Percentiles rank a stretch among this genome's conserved stretches.
Conservation (phyloP, 2,797 vertebrate genomes). For the Otus scops region DNA sequence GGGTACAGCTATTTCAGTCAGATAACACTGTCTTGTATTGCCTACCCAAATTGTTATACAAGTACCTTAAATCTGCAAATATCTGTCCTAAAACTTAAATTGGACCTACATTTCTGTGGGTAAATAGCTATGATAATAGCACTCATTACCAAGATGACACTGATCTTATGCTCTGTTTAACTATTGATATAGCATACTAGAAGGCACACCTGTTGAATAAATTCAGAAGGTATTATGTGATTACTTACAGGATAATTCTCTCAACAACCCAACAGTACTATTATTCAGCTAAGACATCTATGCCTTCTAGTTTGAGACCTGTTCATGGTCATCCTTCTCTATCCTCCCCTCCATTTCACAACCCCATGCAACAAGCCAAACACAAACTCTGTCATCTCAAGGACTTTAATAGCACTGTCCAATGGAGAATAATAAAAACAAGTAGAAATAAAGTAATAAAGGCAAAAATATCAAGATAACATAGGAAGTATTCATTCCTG, state of each 20-base stretch:
- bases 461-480: not conserved
- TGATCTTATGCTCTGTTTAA: not conserved
- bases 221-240: not conserved
- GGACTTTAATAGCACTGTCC: conserved; percentile 53
- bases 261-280: not conserved
- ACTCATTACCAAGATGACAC: not conserved
- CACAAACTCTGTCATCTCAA: not conserved
- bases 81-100: not conserved
- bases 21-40: not conserved
- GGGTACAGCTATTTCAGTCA: not conserved
- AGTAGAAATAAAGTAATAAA: conserved; percentile 36
- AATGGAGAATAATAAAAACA: conserved; percentile 24
- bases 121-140: not conserved
- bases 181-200: not conserved
- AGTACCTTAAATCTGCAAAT: not conserved
- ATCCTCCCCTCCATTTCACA: not conserved
- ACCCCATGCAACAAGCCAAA: not conserved
- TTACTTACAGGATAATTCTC: not conserved
- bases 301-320: not conserved
- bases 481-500: conserved; percentile 3
- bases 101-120: not conserved
- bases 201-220: not conserved
- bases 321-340: not conserved
- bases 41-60: not conserved
- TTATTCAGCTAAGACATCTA: not conserved